phyloP scores from a whole-genome alignment of 2,888 invertebrate species.

The Pachycephus smyrnensis region DNA sequence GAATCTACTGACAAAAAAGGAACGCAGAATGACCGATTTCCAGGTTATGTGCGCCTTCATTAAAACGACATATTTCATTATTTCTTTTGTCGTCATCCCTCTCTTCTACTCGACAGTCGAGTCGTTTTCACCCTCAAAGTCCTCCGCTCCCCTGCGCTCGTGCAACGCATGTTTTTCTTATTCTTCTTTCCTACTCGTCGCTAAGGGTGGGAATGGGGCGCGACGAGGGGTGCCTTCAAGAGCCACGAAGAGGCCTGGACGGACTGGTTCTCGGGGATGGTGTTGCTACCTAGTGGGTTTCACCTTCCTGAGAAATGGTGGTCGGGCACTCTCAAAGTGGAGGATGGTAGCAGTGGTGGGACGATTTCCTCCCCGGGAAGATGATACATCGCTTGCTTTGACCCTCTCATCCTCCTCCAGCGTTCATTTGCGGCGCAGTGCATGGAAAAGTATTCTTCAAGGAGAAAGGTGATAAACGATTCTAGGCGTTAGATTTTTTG shows the following conservation, averaged over 20 bases:
- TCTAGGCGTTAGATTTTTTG: not conserved
- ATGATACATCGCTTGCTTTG: conserved; percentile 2
- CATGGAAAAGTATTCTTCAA: not conserved
- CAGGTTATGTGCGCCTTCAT: conserved; percentile 24
- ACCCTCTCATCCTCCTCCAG: not conserved
- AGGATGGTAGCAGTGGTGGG: not conserved
- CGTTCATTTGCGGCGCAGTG: not conserved
- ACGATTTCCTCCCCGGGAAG: not conserved
- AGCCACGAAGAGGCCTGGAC: not conserved
- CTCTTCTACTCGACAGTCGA: not conserved
- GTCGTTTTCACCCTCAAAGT: not conserved
- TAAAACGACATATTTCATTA: conserved; percentile 31
- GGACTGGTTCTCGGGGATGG: not conserved
- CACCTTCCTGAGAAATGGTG: not conserved
- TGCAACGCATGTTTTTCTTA: conserved; percentile 8
- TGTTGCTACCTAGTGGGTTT: not conserved
- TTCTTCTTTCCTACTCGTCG: conserved; percentile 10
- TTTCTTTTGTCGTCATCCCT: conserved; percentile 14
- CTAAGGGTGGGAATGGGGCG: not conserved
- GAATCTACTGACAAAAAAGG: not conserved
- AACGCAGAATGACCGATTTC: conserved; percentile 22
- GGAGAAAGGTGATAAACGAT: not conserved
- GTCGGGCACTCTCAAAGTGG: not conserved
- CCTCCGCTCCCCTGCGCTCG: not conserved
- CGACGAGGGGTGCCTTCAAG: not conserved